Evolutionary conservation across 92 coral and sea anemone species (phyloP).

Genomic region (Porites evermanni): DNA sequence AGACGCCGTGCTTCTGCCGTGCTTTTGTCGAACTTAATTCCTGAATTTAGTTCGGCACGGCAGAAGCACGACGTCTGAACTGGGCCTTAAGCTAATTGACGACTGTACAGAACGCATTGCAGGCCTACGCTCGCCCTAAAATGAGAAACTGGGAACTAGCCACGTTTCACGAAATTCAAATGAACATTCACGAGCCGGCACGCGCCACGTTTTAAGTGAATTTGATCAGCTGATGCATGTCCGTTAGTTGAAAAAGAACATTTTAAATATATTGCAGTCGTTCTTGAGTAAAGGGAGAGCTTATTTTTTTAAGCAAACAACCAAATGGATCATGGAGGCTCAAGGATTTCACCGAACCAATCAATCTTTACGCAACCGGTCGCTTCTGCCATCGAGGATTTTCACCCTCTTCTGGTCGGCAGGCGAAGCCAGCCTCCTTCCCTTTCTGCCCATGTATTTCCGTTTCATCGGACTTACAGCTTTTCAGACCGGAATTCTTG

Average conservation of each 20-base stretch:
- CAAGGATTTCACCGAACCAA: constrained; percentile 20
- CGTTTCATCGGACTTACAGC: constrained; percentile 95
- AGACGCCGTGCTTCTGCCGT: too few relatives aligned
- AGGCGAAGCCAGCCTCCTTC: constrained; percentile 75
- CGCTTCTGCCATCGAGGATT: constrained; percentile 81
- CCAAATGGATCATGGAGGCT: constrained; percentile 13
- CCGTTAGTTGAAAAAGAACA: background rate
- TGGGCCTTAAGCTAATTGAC: background rate
- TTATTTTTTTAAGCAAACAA: background rate
- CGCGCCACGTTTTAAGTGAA: constrained; percentile 31
- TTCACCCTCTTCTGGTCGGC: constrained; percentile 81
- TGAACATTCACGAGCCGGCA: constrained; percentile 24
- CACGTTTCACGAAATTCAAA: constrained; percentile 52
- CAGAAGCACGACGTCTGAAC: too few relatives aligned
- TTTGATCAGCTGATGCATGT: constrained; percentile 32
- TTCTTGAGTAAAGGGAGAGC: background rate
- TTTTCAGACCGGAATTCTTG: constrained; percentile 87
- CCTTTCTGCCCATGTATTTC: constrained; percentile 95
- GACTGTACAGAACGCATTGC: constrained; percentile 11
- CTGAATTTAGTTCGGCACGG: too few relatives aligned
- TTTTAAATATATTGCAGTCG: too few relatives aligned
- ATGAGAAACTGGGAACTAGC: constrained; percentile 27
- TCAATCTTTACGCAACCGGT: constrained; percentile 72
- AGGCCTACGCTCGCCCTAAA: background rate
- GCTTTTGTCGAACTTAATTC: too few relatives aligned